Conservation (phyloP, 2,888 invertebrate species). For the Marasmarcha lunaedactyla region DNA sequence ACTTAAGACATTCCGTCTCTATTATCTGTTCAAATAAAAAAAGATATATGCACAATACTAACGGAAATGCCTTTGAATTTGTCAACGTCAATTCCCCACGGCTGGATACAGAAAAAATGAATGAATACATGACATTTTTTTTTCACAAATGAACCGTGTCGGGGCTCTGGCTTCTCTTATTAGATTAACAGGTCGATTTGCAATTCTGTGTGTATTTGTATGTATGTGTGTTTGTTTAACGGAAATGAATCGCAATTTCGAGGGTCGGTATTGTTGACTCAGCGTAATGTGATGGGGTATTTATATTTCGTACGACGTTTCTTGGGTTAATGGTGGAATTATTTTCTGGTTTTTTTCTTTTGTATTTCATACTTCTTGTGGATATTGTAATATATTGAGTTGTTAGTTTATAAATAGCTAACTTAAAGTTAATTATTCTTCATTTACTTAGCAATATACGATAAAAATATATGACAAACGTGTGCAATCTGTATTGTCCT, state of each 20-base stretch:
- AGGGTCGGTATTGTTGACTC: slow-evolving; percentile 54
- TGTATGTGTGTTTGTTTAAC: slow-evolving; percentile 55
- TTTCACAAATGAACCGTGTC: slow-evolving; percentile 65
- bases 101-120: slow-evolving; percentile 28
- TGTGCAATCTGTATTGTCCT: too few species aligned
- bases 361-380: too few species aligned
- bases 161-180: slow-evolving; percentile 47
- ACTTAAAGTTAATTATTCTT: too few species aligned
- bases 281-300: slow-evolving; percentile 21
- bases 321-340: not conserved
- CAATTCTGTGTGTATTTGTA: slow-evolving; percentile 62
- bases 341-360: not conserved
- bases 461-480: too few species aligned
- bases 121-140: slow-evolving; percentile 51
- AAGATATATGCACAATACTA: slow-evolving; percentile 40
- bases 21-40: slow-evolving; percentile 55
- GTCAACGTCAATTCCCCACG: slow-evolving; percentile 59
- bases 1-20: slow-evolving; percentile 40
- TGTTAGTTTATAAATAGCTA: too few species aligned
- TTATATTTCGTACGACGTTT: not conserved
- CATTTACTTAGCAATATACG: too few species aligned
- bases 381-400: too few species aligned
- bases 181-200: slow-evolving; percentile 70
- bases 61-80: slow-evolving; percentile 64
- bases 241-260: slow-evolving; percentile 65